These are phyloP conservation scores for Pseudolycoriella hygida DNA, from an alignment of 2,888 invertebrate genomes.

Conservation along the genomic window DNA sequence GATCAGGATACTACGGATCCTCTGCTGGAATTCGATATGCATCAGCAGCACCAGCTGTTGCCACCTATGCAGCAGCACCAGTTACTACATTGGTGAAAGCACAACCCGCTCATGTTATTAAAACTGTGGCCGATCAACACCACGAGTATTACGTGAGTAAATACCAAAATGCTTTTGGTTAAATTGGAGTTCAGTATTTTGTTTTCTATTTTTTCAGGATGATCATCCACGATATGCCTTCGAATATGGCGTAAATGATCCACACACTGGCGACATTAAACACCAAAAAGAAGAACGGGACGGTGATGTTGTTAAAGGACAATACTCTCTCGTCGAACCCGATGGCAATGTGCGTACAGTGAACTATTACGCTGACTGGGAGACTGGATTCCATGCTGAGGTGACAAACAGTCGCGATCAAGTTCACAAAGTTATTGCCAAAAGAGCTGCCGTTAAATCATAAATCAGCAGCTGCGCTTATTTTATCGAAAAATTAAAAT, in stretches of 20 bases:
- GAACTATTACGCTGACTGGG: constrained; percentile 59
- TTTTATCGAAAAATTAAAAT: too few species aligned
- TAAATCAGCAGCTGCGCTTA: not conserved
- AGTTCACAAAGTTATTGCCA: constrained; percentile 21
- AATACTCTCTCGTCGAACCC: constrained; percentile 49
- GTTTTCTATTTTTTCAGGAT: constrained; percentile 28
- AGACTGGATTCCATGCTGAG: constrained; percentile 58
- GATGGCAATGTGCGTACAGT: constrained; percentile 60
- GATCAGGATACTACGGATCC: not conserved
- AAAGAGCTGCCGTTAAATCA: constrained; percentile 16
- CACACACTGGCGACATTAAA: constrained; percentile 55
- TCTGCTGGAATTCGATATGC: constrained; percentile 17
- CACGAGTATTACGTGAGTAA: constrained; percentile 46
- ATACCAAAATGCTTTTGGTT: too few species aligned
- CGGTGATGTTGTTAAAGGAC: constrained; percentile 54
- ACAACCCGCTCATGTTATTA: constrained; percentile 25
- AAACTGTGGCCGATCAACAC: constrained; percentile 40
- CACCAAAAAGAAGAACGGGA: constrained; percentile 54
- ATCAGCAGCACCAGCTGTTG: constrained; percentile 11
- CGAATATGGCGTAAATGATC: constrained; percentile 56
- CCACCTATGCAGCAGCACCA: constrained; percentile 24
- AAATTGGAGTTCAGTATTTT: not conserved
- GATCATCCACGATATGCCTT: constrained; percentile 51
- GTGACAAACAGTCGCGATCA: constrained; percentile 47
- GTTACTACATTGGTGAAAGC: constrained; percentile 22